Evolutionary conservation across 2,113 vertebrate species (phyloP), one percentile per base, ranked within the genome.

Genomic region (Neoarius graeffei): DNA sequence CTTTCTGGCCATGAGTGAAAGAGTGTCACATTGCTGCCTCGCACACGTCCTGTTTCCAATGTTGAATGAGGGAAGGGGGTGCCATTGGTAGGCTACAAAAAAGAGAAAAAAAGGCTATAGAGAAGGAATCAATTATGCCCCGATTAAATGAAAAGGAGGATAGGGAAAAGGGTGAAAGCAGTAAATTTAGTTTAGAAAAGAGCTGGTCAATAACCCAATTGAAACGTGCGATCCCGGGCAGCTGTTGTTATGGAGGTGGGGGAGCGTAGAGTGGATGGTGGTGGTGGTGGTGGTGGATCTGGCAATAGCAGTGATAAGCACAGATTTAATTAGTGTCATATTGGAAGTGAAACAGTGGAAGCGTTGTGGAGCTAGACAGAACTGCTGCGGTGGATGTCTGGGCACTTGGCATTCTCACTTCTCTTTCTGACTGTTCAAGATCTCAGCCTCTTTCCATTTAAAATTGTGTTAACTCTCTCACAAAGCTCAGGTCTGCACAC

Each of bases 281-380:
- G 57, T 79, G 57, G 57, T 79, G 57, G 86, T 77, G 64, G 90
- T 87, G 85, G 62, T 87, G 87, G 89, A 81, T 90, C 87, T 92
- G 93, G 92, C 87, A 90, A 84, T 86, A 84, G 66, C 27, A 87
- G 85, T 35, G 89, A 92, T 89, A 87, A 90, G 83, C 87, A 60
- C 77, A 84, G 92, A 89, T 94, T 94, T 94, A 93, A 94, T 94
- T 93, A 92, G 86, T 81, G 89, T 87, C 66, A 81, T 87, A 81
- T 85, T 91, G 84, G 91, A 92, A 88, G 90, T 88, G 81, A 80
- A 93, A 94, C 92, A 93, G 91, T 93, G 90, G 87, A 84, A 89
- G 92, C 89, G 80, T 94, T 95, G 93, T 94, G 90, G 89, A 92
- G 90, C 86, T 87, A 88, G 89, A 91, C 80, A 82, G 89, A 90